Evolutionary conservation across 2,797 vertebrate species (phyloP).

Genomic region (Scolopax rusticola): DNA sequence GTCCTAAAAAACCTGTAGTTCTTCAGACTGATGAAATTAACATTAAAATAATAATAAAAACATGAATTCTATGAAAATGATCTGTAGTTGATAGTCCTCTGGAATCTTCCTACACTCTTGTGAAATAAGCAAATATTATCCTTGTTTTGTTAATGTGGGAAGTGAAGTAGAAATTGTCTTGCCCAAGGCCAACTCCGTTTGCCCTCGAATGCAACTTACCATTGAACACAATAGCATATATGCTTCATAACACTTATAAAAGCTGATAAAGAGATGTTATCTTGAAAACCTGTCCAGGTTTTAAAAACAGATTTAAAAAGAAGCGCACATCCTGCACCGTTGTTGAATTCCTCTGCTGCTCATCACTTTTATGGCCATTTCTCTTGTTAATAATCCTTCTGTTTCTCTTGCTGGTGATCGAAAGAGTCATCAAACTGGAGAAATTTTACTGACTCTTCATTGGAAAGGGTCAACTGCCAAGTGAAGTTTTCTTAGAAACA

Average conservation of each 20-base stretch:
- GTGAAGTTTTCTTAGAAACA: background rate
- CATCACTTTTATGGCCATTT: background rate
- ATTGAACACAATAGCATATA: slow-evolving; percentile 5
- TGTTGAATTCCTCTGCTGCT: background rate
- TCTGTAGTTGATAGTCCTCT: slow-evolving; percentile 14
- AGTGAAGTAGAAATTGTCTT: slow-evolving; percentile 64
- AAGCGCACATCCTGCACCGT: background rate
- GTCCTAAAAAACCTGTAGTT: background rate
- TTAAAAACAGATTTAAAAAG: slow-evolving; percentile 25
- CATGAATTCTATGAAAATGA: background rate
- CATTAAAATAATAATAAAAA: slow-evolving; percentile 13
- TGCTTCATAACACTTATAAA: slow-evolving; percentile 38
- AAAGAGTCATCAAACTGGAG: background rate
- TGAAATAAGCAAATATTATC: slow-evolving; percentile 51
- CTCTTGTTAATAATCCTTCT: background rate
- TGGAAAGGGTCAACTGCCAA: background rate
- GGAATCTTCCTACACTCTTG: slow-evolving; percentile 5
- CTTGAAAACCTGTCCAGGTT: slow-evolving; percentile 10
- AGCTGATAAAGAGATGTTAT: slow-evolving; percentile 57
- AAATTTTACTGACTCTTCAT: background rate
- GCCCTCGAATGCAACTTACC: slow-evolving; percentile 32
- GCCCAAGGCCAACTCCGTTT: slow-evolving; percentile 53
- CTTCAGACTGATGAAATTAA: background rate
- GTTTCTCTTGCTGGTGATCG: background rate
- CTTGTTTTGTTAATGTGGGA: slow-evolving; percentile 59